Conservation (phyloP, 2,113 vertebrate genomes). For the Bothrops jararaca region DNA sequence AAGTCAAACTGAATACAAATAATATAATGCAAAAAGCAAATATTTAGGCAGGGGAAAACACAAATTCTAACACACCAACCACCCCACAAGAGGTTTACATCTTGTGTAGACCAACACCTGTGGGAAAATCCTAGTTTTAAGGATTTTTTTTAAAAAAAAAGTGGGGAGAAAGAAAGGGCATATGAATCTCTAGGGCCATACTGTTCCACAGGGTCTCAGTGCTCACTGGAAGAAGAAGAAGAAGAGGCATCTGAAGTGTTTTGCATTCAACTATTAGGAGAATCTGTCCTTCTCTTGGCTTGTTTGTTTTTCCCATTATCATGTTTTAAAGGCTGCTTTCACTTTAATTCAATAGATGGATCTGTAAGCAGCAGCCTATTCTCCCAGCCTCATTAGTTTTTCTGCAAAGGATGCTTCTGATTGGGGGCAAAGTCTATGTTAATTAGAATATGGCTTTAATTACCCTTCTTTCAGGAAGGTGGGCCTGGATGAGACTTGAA, state of each 20-base stretch:
- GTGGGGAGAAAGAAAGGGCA: not conserved
- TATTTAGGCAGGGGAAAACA: not conserved
- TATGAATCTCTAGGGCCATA: not conserved
- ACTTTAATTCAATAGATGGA: not conserved
- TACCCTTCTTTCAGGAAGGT: conserved; percentile 39
- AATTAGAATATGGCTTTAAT: conserved; percentile 52
- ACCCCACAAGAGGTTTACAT: not conserved
- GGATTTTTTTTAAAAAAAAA: rapidly evolving
- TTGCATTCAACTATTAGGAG: not conserved
- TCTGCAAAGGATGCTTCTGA: conserved; percentile 22
- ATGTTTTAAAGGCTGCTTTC: not conserved
- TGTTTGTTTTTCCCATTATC: not conserved
- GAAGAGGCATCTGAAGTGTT: not conserved
- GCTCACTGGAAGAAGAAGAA: not conserved
- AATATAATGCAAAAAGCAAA: not conserved
- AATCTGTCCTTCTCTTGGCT: not conserved
- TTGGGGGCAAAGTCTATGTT: conserved; percentile 7
- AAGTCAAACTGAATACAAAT: not conserved
- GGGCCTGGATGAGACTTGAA: not conserved
- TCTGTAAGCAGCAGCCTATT: not conserved
- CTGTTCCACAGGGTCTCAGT: not conserved
- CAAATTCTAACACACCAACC: not conserved
- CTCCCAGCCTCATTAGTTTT: conserved; percentile 23
- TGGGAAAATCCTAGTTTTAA: not conserved
- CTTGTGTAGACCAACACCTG: not conserved